These are phyloP conservation scores for Gallinago undulata DNA, from an alignment of 2,113 vertebrate genomes.

Conservation along the genomic window DNA sequence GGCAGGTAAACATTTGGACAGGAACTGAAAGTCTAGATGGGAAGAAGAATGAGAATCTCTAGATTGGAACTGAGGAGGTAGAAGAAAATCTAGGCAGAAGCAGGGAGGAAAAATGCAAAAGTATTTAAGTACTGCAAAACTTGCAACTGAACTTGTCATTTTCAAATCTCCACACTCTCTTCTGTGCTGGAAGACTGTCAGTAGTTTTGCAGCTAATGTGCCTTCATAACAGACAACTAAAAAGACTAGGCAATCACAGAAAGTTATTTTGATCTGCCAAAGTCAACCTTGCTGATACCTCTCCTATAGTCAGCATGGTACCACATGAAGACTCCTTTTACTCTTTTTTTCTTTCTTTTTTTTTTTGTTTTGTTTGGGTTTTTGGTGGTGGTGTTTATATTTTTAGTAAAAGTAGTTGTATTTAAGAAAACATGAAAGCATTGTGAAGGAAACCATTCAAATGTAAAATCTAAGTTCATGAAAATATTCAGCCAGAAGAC, in stretches of 20 bases:
- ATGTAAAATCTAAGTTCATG: neutral
- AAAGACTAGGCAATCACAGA: neutral
- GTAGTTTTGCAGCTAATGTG: neutral
- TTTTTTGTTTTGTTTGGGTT: neutral
- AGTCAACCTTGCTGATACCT: neutral
- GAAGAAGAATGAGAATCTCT: neutral
- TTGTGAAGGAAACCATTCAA: neutral
- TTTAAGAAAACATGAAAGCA: neutral
- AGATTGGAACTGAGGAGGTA: neutral
- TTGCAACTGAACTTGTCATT: neutral
- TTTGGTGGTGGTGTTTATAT: neutral
- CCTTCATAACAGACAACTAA: accelerated
- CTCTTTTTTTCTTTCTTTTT: neutral
- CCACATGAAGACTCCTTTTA: neutral
- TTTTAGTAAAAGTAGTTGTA: neutral
- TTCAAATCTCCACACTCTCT: neutral
- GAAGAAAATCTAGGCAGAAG: neutral
- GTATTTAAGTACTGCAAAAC: neutral
- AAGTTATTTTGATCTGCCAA: neutral
- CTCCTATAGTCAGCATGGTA: neutral
- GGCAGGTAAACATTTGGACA: neutral
- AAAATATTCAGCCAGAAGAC: neutral
- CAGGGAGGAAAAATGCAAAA: neutral
- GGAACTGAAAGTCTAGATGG: neutral
- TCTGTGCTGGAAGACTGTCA: neutral